phyloP scores from a whole-genome alignment of 30 jellyfish, hydroid and myxozoan genomes.

The Turritopsis dohrnii region DNA sequence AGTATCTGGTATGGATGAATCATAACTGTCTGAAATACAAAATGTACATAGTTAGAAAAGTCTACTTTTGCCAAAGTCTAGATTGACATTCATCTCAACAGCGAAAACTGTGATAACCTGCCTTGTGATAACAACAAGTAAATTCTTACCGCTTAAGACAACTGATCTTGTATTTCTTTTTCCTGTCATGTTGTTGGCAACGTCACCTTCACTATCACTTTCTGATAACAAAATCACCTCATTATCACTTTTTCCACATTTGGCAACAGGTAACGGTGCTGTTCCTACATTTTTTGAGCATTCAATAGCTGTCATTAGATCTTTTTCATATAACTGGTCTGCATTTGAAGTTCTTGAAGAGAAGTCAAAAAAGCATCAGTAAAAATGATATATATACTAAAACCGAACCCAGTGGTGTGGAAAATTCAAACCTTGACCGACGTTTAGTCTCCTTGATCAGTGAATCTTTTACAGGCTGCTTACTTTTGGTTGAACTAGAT shows the following conservation, averaged over 20 bases:
- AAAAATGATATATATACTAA: too few species aligned
- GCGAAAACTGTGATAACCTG: not conserved
- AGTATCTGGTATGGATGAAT: not conserved
- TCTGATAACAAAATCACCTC: not conserved
- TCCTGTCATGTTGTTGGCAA: not conserved
- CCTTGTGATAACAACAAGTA: not conserved
- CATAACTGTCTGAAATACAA: not conserved
- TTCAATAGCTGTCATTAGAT: constrained; percentile 19
- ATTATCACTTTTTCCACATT: not conserved
- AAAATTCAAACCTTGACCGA: constrained; percentile 1
- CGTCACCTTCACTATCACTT: not conserved
- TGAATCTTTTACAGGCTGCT: constrained; percentile 17
- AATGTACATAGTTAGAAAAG: not conserved
- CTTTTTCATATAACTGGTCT: constrained; percentile 10
- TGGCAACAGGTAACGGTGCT: not conserved
- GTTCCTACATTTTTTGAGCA: not conserved
- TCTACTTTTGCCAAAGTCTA: too few species aligned
- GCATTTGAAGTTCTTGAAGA: constrained; percentile 26
- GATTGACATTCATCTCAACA: too few species aligned
- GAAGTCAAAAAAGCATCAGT: too few species aligned
- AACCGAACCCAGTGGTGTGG: too few species aligned
- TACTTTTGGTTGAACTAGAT: not conserved
- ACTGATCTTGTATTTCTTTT: constrained; percentile 11
- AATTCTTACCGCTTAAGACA: not conserved
- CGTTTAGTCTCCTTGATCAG: not conserved